Percentiles rank a stretch among this genome's conserved stretches.
Evolutionary conservation across 2,888 invertebrate genomes (phyloP).

Genomic region (Shargacucullia verbasci): DNA sequence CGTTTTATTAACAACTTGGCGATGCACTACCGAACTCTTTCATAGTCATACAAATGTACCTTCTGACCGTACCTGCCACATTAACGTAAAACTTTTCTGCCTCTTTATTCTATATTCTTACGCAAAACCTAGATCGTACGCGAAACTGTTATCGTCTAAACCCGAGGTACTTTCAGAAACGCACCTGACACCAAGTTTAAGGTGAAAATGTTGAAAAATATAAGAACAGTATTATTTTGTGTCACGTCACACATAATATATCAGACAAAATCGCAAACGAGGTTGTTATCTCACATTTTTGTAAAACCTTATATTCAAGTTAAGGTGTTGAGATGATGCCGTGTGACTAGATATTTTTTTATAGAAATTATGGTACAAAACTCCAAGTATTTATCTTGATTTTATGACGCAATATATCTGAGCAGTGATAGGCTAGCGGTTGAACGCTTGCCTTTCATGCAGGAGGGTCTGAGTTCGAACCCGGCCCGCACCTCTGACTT

Average conservation of each 20-base stretch:
- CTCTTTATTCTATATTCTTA: background rate
- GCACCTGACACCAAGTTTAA: conserved; percentile 22
- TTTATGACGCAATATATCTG: too few relatives aligned
- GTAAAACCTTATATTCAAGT: background rate
- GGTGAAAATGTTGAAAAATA: conserved; percentile 8
- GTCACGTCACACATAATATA: conserved; percentile 16
- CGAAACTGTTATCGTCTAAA: conserved; percentile 10
- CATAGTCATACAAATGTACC: too few relatives aligned
- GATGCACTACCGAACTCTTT: too few relatives aligned
- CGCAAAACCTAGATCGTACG: background rate
- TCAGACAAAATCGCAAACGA: conserved; percentile 20
- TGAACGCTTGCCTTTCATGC: too few relatives aligned
- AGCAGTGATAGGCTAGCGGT: too few relatives aligned
- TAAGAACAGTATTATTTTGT: conserved; percentile 13
- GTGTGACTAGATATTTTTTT: too few relatives aligned
- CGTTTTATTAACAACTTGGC: too few relatives aligned
- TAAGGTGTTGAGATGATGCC: background rate
- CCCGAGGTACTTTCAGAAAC: conserved; percentile 10
- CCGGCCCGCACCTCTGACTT: too few relatives aligned
- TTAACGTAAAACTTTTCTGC: background rate
- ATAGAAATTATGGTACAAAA: too few relatives aligned
- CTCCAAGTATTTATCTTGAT: too few relatives aligned
- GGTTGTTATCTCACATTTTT: conserved; percentile 18
- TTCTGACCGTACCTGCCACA: too few relatives aligned
- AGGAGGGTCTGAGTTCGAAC: too few relatives aligned